A percentile compares a stretch with the other conserved stretches of the same genome.
These are phyloP conservation scores for Heliconius hortense DNA, from an alignment of 2,888 invertebrate species.

Conservation along the genomic window DNA sequence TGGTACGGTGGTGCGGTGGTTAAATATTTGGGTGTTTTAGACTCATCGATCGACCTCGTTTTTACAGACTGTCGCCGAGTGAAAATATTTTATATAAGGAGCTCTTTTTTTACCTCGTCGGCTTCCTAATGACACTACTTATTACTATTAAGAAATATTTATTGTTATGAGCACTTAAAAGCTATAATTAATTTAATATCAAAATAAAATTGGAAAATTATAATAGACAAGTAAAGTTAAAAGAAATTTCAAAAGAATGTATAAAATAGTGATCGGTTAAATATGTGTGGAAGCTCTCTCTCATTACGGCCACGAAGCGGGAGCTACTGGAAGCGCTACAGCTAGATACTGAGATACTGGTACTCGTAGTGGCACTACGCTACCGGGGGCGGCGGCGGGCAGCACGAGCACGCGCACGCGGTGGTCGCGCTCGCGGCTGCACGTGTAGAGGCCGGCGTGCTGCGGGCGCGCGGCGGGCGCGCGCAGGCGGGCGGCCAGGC, in stretches of 20 bases:
- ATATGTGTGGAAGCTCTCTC: constrained; percentile 1
- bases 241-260: background rate
- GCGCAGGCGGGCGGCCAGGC: constrained; percentile 56
- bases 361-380: background rate
- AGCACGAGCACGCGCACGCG: constrained; percentile 60
- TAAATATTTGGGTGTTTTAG: background rate
- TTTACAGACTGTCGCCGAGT: background rate
- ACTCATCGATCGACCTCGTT: constrained; percentile 29
- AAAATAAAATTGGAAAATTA: constrained; percentile 21
- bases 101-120: background rate
- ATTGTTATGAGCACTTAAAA: constrained; percentile 1
- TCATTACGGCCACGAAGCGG: background rate
- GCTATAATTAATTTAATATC: constrained; percentile 6
- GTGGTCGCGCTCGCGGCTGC: constrained; percentile 54
- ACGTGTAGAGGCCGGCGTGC: constrained; percentile 66
- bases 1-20: background rate
- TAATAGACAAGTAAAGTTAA: constrained; percentile 6
- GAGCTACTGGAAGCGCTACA: constrained; percentile 29
- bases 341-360: constrained; percentile 26
- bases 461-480: constrained; percentile 54
- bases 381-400: constrained; percentile 40
- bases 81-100: background rate
- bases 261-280: background rate
- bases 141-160: background rate
- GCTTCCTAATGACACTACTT: background rate